Conservation (phyloP, 2,797 vertebrate species). For the Sorex maritimensis region DNA sequence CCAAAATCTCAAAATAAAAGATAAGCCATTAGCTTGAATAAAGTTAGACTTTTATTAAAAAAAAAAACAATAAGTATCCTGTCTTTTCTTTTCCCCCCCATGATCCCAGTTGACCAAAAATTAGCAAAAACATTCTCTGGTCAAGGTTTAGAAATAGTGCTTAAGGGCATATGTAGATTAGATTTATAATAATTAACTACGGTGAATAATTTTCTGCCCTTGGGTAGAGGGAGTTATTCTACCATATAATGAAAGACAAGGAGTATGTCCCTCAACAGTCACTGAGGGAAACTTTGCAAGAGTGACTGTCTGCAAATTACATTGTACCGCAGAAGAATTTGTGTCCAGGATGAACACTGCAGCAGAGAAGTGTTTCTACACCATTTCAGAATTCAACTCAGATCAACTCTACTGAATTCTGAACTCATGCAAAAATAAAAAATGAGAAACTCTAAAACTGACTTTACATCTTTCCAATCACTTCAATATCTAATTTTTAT, state of each 20-base stretch:
- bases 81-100: not conserved
- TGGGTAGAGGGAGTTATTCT: not conserved
- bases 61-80: not conserved
- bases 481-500: conserved; percentile 31
- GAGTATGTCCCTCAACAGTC: not conserved
- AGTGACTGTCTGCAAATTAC: conserved; percentile 46
- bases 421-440: conserved; percentile 56
- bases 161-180: conserved; percentile 33
- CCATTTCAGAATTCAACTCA: conserved; percentile 59
- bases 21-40: not conserved
- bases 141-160: conserved; percentile 27
- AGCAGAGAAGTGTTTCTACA: not conserved
- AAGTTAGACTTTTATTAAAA: conserved; percentile 31
- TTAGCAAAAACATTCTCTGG: conserved; percentile 48
- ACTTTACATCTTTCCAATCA: conserved; percentile 26
- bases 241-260: not conserved
- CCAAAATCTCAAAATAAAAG: conserved; percentile 44
- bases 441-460: not conserved
- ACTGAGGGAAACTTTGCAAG: conserved; percentile 4
- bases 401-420: conserved; percentile 52
- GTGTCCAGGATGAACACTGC: not conserved
- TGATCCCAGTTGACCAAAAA: not conserved
- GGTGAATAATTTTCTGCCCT: conserved; percentile 36
- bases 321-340: not conserved
- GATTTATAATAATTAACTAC: conserved; percentile 51